Base-by-base conservation (phyloP, 2,113 vertebrate genomes). In the Plecotus auritus region DNA sequence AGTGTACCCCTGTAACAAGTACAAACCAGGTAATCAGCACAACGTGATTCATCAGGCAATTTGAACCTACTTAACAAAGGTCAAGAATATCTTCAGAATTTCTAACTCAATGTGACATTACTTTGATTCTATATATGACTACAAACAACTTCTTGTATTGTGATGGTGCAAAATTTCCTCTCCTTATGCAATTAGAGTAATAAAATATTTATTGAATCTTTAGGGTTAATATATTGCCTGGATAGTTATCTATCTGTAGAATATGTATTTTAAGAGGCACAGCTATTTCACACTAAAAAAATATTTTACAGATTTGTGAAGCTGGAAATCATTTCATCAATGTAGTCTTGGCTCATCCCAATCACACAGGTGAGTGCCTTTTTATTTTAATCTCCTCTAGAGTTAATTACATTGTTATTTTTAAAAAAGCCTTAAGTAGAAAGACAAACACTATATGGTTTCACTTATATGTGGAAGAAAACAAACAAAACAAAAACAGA, bases 251-350 rank as follows among this genome's bases (percentile, higher is more conserved):
- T 49, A 18, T 73, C 16, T 30, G 9, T 22, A 66, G 35, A 54
- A 80, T 40, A n/a, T 3, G 59, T 66, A 56, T 42, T 92, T 91
- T 49, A 82, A 45, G 1, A 67, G 14, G 1, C 49, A 77, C 5
- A 89, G 3, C 1, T 35, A 8, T 40, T 35, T 14, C 1, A 78
- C 28, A 94, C 35, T 96, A 72, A 97, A 96, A 59, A 93, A 85
- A 92, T 98, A 89, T 90, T 97, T 98, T 98, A 32, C 98, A 99
- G 99, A 96, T 99, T 78, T 99, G 98, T 97, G 99, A 99, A 98
- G 98, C 98, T 98, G 99, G 99, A 70, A 99, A 98, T 96, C 98
- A 99, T 96, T 99, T 98, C 92, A 99, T 98, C 98, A 98, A 99
- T 12, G 98, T 98, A 85, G 69, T 98, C 12, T 93, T 99, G 96